Base-by-base conservation (phyloP, 37 sponge, comb jelly and placozoan genomes). In the Diacarnus erythraeanus region DNA sequence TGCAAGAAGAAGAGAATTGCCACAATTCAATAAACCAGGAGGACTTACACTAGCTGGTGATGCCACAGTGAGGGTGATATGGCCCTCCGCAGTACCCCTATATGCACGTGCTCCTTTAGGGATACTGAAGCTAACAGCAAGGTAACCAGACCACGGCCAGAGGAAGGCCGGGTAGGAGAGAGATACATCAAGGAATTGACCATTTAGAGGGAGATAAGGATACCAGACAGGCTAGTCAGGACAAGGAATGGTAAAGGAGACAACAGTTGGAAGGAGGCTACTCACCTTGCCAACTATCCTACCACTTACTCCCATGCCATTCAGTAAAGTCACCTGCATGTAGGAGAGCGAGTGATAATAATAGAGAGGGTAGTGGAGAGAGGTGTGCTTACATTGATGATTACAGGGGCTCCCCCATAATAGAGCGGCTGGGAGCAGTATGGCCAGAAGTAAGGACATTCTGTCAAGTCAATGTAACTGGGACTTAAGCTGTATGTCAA, bases 401-500 rank as follows among this genome's bases (percentile, higher is more conserved):
- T 81, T 18, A 94, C 76, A 60, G 99, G 99, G 77, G 83, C 71
- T 34, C 89, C 90, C 20, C 88, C 85, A 90, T 92, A 82, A 84
- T 97, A 99, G 37, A 99, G 83, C 0, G 97, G 97, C 84, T 99
- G 99, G 26, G 97, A 86, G 76, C 99, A 97, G 84, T 92, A 93
- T 12, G 99, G 99, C 99, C 99, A 99, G 90, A 99, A 96, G 91
- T 99, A 99, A 26, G 97, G 97, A 42, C 97, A 97, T 74, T 99
- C 99, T 0, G 94, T 91, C 78, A 87, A 71, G 84, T 99, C 99
- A 59, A 99, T 82, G 76, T 92, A 90, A 41, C 87, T 75, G 59
- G 99, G 99, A 67, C 88, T 92, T 33, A 95, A 44, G 18, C 93
- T 91, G 88, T 59, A 54, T 6, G 37, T 8, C 23, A 71, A 2